Evolutionary conservation across 2,797 vertebrate species (phyloP), one percentile per base, ranked within the genome.

Genomic region (Poecilia velifera): DNA sequence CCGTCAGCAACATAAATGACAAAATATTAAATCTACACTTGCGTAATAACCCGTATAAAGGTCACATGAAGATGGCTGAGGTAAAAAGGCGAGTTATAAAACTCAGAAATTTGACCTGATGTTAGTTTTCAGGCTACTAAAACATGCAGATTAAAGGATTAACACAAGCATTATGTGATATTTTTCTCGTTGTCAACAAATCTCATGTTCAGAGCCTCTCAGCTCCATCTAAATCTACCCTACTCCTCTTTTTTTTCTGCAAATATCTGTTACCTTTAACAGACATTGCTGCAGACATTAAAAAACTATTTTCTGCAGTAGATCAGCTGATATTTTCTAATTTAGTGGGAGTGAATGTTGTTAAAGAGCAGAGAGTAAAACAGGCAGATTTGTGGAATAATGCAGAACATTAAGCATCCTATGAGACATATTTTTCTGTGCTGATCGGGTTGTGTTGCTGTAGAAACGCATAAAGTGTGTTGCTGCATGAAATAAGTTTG

Each of bases 61-160:
- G 68, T 45, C 25, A 13, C 39, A 45, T 28, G 41, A 45, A 45
- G 41, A 70, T 70, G n/a, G 25, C 6, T 45, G 25, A 28, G 41
- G 41, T 13, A 36, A 46, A 71, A 71, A 71, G 25, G 25, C n/a
- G 6, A 45, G 25, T 71, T 46, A 71, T 46, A 71, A 45, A 71
- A 71, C 68, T 71, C 39, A 43, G 28, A n/a, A n/a, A 43, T 43
- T 25, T 70, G 66, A 70, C 66, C 66, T 28, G 68, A 71, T 71
- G 68, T 46, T 46, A 45, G 41, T 71, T 71, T 71, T 46, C 6
- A 71, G 68, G 68, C 68, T 45, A 45, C 68, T 71, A 71, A 45
- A 71, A 45, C 68, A 71, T 4, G 4, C 41, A 71, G 68, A 71
- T 71, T 71, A 71, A 71, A 71, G 41, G 68, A 71, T 71, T 71